Conservation (phyloP, 2,888 invertebrate species). For the Liopterus haemorrhoidalis region DNA sequence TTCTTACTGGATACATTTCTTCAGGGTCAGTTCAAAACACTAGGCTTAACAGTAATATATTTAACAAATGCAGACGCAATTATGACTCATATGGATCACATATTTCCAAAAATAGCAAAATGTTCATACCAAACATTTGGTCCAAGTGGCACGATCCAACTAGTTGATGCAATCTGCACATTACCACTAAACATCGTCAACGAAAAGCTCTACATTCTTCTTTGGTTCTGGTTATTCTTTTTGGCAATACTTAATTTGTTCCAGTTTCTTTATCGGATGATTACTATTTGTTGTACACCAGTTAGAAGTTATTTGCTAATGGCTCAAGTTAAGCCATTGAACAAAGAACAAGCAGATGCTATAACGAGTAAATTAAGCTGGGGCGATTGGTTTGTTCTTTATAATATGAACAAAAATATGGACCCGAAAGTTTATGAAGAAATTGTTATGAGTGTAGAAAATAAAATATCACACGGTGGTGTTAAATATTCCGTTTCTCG, state of each 20-base stretch:
- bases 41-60: too few species aligned
- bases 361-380: slow-evolving; percentile 53
- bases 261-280: slow-evolving; percentile 60
- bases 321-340: slow-evolving; percentile 55
- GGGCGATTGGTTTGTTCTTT: slow-evolving; percentile 74
- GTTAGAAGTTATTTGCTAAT: slow-evolving; percentile 57
- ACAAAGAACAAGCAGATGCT: slow-evolving; percentile 47
- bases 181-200: slow-evolving; percentile 72
- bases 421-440: slow-evolving; percentile 63
- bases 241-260: slow-evolving; percentile 57
- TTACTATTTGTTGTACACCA: slow-evolving; percentile 52
- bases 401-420: slow-evolving; percentile 70
- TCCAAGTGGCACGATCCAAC: slow-evolving; percentile 53
- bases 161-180: slow-evolving; percentile 63
- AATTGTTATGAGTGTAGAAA: slow-evolving; percentile 44
- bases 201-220: slow-evolving; percentile 68
- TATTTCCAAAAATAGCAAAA: slow-evolving; percentile 65
- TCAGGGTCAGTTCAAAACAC: slow-evolving; percentile 56
- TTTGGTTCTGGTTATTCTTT: slow-evolving; percentile 70
- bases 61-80: too few species aligned
- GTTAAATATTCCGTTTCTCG: too few species aligned
- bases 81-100: slow-evolving; percentile 61
- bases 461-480: too few species aligned
- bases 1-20: slow-evolving; percentile 61
- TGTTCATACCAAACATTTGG: slow-evolving; percentile 57